A percentile compares a stretch with the other conserved stretches of the same genome.
Conservation (phyloP, 2,113 vertebrate genomes). For the Notarius lentiginosus region DNA sequence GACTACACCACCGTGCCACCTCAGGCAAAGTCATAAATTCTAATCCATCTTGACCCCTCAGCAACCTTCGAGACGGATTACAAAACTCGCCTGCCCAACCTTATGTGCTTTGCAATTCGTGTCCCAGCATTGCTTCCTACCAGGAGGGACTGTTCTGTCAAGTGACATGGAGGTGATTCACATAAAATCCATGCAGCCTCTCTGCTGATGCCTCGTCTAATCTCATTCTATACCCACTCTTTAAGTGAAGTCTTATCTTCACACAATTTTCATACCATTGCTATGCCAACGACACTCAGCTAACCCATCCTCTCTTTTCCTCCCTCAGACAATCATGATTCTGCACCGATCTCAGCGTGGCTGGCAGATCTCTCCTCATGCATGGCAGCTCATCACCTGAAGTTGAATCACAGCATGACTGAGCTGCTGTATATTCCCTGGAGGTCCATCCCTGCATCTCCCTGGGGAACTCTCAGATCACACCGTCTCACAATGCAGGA, state of each 20-base stretch:
- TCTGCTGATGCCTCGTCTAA: not conserved
- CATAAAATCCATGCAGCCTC: not conserved
- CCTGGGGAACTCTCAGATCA: not conserved
- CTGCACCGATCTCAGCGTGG: not conserved
- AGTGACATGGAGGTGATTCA: not conserved
- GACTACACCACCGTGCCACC: no score
- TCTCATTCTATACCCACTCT: not conserved
- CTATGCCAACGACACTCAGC: not conserved
- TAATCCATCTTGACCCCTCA: not conserved
- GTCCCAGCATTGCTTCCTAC: not conserved
- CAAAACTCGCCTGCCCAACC: not conserved
- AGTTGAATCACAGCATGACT: not conserved
- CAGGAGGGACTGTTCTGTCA: not conserved
- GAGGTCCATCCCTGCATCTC: not conserved
- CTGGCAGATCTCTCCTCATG: conserved; percentile 8
- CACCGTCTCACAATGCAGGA: not conserved
- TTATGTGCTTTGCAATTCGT: not conserved
- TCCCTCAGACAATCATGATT: not conserved
- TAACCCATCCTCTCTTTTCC: not conserved
- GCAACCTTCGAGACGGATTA: not conserved
- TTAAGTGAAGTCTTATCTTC: not conserved
- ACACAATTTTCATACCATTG: not conserved
- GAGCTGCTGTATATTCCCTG: not conserved
- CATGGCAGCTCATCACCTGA: not conserved
- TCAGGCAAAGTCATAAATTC: not conserved